These are phyloP conservation scores for Oreotragus oreotragus DNA, from an alignment of 2,113 vertebrate genomes.

Conservation along the genomic window DNA sequence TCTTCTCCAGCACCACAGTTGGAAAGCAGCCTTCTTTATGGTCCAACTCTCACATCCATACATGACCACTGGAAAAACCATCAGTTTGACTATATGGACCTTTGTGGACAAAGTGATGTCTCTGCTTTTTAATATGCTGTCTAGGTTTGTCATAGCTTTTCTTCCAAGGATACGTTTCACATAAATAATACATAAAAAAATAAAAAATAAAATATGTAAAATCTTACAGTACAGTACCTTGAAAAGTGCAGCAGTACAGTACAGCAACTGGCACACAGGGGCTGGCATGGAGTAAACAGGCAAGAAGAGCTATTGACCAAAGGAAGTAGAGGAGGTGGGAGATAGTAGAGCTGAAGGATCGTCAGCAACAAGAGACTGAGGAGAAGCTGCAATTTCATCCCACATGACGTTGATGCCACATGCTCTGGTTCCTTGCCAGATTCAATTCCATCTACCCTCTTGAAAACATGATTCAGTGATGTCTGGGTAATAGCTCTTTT, in stretches of 20 bases:
- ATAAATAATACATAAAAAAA: background rate
- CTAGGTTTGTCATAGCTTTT: background rate
- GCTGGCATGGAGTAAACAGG: background rate
- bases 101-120: background rate
- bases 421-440: background rate
- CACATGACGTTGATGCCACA: background rate
- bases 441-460: background rate
- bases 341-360: background rate
- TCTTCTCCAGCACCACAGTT: background rate
- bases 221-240: background rate
- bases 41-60: background rate
- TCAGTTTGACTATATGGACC: background rate
- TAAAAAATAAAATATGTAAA: background rate
- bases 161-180: background rate
- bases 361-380: background rate
- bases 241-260: background rate
- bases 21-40: background rate
- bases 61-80: background rate
- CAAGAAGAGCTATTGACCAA: fast-evolving
- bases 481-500: background rate
- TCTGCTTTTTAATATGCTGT: background rate
- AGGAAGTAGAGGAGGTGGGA: background rate
- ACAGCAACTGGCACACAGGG: background rate
- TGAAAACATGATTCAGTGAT: background rate
- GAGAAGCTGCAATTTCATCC: background rate